Percentiles rank a stretch among this genome's conserved stretches.
Conservation (phyloP, 2,797 vertebrate genomes). For the Amazonetta brasiliensis region DNA sequence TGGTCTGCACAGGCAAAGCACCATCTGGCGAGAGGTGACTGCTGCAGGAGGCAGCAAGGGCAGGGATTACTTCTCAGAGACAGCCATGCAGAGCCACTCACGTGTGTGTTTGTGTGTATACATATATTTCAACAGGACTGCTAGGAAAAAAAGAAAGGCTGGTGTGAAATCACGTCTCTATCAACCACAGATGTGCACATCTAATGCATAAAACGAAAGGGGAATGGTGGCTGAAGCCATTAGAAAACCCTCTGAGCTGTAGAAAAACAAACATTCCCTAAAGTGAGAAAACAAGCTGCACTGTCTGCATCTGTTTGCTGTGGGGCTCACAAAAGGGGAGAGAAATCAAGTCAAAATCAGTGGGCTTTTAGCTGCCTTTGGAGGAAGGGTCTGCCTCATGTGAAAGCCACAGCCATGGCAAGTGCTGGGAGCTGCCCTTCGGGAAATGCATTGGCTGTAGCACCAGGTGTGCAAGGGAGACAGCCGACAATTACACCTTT, state of each 20-base stretch:
- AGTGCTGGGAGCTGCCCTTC: background rate
- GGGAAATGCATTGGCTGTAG: background rate
- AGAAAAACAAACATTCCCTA: background rate
- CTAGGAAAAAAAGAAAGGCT: background rate
- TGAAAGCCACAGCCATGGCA: slow-evolving; percentile 34
- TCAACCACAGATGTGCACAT: background rate
- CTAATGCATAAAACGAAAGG: background rate
- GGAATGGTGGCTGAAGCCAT: background rate
- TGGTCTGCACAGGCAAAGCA: background rate
- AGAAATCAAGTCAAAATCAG: background rate
- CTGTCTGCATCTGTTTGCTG: background rate
- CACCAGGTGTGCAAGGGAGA: slow-evolving; percentile 65
- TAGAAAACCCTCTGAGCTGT: background rate
- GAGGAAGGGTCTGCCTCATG: slow-evolving; percentile 24
- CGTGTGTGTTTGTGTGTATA: background rate
- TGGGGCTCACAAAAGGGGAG: background rate
- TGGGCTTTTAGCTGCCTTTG: slow-evolving; percentile 33
- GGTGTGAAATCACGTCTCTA: background rate
- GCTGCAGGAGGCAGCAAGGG: background rate
- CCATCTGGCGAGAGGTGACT: slow-evolving; percentile 3
- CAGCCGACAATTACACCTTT: slow-evolving; percentile 53
- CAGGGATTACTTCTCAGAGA: background rate
- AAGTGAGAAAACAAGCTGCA: background rate
- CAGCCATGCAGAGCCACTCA: background rate
- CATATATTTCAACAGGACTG: background rate